Conservation (phyloP, 1,140 invertebrate genomes). For the Heliconius eleuchia region DNA sequence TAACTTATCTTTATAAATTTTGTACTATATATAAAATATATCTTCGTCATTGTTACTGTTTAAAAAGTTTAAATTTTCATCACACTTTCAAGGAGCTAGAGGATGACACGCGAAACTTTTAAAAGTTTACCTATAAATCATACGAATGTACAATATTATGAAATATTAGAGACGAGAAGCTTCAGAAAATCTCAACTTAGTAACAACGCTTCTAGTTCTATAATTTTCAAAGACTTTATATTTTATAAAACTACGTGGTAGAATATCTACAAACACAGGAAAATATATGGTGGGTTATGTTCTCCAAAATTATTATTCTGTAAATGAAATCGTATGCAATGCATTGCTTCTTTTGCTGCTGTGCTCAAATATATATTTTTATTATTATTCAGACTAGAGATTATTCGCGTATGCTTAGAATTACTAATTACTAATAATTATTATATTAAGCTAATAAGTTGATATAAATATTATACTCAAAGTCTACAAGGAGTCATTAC, state of each 20-base stretch:
- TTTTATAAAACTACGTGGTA: background rate
- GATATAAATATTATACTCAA: too few relatives aligned
- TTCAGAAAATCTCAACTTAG: slow-evolving; percentile 3
- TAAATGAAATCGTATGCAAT: too few relatives aligned
- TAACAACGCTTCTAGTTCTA: slow-evolving; percentile 10
- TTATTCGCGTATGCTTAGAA: too few relatives aligned
- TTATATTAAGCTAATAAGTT: too few relatives aligned
- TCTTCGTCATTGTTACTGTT: slow-evolving; percentile 9
- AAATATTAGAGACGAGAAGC: slow-evolving; percentile 13
- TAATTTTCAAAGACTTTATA: background rate
- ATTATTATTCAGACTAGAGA: too few relatives aligned
- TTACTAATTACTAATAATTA: too few relatives aligned
- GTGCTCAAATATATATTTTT: too few relatives aligned
- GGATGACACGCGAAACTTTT: slow-evolving; percentile 8
- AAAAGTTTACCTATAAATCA: slow-evolving; percentile 15
- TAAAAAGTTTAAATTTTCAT: slow-evolving; percentile 9
- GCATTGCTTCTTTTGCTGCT: too few relatives aligned
- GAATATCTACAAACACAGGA: background rate
- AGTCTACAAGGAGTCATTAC: too few relatives aligned
- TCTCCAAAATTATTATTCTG: too few relatives aligned
- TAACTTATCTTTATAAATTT: too few relatives aligned
- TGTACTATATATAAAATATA: background rate
- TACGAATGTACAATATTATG: slow-evolving; percentile 10
- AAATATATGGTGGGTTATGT: background rate
- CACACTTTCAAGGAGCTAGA: slow-evolving; percentile 3